Percentiles rank a stretch among this genome's conserved stretches.
These are phyloP conservation scores for Tupiocoris notatus DNA, from an alignment of 2,888 invertebrate genomes.

Conservation along the genomic window DNA sequence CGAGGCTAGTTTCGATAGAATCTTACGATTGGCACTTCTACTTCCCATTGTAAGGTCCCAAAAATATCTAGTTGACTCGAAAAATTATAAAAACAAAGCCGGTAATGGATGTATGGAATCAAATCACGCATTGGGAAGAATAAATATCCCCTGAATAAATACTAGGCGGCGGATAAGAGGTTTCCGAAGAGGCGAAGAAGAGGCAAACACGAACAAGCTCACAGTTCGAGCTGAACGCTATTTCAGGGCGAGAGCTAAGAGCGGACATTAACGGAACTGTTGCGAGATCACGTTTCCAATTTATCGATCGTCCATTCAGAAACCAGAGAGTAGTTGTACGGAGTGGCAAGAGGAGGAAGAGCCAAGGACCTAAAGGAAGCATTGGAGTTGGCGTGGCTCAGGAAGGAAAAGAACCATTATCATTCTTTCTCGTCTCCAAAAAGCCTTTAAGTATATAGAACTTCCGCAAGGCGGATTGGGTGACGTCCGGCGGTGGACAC, in stretches of 20 bases:
- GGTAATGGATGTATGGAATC: too few relatives aligned
- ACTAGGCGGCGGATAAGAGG: not conserved
- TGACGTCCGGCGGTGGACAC: not conserved
- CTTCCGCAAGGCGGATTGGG: not conserved
- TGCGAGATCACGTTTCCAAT: not conserved
- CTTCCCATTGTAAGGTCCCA: too few relatives aligned
- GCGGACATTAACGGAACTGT: not conserved
- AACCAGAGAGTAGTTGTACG: too few relatives aligned
- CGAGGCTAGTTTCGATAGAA: too few relatives aligned
- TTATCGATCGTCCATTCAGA: not conserved
- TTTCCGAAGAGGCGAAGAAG: not conserved
- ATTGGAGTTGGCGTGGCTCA: not conserved
- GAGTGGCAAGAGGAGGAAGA: not conserved
- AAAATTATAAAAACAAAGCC: too few relatives aligned
- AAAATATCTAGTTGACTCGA: too few relatives aligned
- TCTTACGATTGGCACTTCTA: too few relatives aligned
- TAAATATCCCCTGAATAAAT: not conserved
- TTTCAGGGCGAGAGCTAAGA: not conserved
- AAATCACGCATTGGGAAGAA: not conserved
- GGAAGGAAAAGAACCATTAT: not conserved
- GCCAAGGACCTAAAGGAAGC: not conserved
- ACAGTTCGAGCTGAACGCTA: not conserved
- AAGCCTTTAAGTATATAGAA: not conserved
- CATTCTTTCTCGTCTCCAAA: not conserved
- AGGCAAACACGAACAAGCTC: not conserved